These are phyloP conservation scores for Papilio machaon DNA, from an alignment of 1,140 invertebrate species.

Conservation along the genomic window DNA sequence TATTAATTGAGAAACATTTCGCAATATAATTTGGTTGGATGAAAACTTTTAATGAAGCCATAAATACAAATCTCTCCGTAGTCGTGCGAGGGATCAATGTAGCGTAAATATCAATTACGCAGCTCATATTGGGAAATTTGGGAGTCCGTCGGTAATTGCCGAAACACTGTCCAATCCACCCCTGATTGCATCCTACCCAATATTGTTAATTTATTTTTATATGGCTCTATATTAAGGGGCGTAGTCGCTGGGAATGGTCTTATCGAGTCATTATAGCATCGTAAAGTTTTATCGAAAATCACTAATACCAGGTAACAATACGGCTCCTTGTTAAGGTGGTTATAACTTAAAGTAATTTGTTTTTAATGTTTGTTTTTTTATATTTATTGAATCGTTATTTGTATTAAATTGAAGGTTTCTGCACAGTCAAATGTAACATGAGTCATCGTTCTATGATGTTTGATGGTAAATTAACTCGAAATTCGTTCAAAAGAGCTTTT, in stretches of 20 bases:
- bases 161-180: conserved; percentile 50
- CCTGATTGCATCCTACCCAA: conserved; percentile 59
- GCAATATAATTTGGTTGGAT: conserved; percentile 32
- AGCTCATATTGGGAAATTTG: conserved; percentile 66
- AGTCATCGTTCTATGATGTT: not conserved
- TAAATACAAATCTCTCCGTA: conserved; percentile 51
- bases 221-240: conserved; percentile 54
- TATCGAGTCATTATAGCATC: conserved; percentile 26
- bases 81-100: conserved; percentile 56
- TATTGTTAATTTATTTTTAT: conserved; percentile 75
- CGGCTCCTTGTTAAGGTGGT: not conserved
- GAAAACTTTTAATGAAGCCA: conserved; percentile 40
- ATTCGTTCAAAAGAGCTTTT: not conserved
- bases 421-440: not conserved
- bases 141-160: conserved; percentile 66
- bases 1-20: conserved; percentile 20
- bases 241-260: conserved; percentile 30
- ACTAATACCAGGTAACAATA: conserved; percentile 12
- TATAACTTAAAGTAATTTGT: not conserved
- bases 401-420: not conserved
- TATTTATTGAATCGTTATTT: not conserved
- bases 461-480: not conserved
- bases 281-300: conserved; percentile 35
- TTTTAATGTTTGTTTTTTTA: conserved; percentile 15
- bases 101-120: conserved; percentile 77